phyloP scores from a whole-genome alignment of 2,797 vertebrate genomes.

The Linurgus olivaceus region DNA sequence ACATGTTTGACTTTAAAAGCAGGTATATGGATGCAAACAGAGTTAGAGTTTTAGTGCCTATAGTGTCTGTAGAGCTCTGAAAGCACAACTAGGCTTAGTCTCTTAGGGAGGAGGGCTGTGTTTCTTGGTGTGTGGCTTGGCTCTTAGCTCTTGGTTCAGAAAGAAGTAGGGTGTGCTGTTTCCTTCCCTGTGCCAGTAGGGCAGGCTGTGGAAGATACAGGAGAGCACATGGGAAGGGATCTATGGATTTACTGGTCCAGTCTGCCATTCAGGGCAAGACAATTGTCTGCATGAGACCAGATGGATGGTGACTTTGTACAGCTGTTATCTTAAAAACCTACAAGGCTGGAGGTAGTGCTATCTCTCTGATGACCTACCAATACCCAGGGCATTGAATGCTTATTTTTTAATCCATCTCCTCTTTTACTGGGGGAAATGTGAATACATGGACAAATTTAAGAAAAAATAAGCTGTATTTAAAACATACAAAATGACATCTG shows the following conservation, averaged over 20 bases:
- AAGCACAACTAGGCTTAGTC: background rate
- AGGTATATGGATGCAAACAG: background rate
- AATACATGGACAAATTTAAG: background rate
- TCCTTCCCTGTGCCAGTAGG: background rate
- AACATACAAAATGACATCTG: background rate
- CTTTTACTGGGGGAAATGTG: background rate
- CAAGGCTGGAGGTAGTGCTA: background rate
- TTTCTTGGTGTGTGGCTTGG: background rate
- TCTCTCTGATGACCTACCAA: background rate
- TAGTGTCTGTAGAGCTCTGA: background rate
- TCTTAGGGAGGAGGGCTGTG: background rate
- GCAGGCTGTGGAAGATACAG: background rate
- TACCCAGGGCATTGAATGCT: background rate
- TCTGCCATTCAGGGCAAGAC: background rate
- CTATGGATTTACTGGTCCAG: background rate
- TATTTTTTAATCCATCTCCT: background rate
- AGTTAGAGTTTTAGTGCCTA: fast-evolving
- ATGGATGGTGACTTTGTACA: background rate
- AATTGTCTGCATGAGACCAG: background rate
- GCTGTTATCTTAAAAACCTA: background rate
- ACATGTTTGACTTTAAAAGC: background rate
- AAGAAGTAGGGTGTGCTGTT: background rate
- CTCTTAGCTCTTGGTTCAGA: background rate
- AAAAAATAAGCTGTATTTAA: background rate
- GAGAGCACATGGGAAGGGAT: background rate